These are phyloP conservation scores for Colletes latitarsis DNA, from an alignment of 1,140 invertebrate genomes.

Conservation along the genomic window DNA sequence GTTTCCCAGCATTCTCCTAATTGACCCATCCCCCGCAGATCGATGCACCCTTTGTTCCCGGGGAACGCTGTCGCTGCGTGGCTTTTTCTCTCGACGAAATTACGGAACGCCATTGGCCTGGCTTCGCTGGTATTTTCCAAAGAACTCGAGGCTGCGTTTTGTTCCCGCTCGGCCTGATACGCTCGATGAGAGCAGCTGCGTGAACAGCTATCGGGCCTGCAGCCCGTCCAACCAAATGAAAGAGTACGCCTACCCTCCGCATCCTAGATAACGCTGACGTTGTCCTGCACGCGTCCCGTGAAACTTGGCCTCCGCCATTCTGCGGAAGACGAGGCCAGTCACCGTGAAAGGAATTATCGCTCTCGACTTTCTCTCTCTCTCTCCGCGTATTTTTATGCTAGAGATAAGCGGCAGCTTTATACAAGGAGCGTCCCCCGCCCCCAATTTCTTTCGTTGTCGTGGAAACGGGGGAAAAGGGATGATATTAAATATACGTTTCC, in stretches of 20 bases:
- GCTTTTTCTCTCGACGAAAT: constrained; percentile 29
- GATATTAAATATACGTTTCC: neutral
- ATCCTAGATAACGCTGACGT: constrained; percentile 37
- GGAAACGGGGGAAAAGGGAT: neutral
- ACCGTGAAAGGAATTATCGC: constrained; percentile 37
- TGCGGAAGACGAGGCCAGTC: neutral
- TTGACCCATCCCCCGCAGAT: constrained; percentile 15
- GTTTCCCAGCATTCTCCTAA: constrained; percentile 15
- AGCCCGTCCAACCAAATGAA: constrained; percentile 33
- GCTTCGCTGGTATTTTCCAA: constrained; percentile 23
- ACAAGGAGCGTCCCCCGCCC: too few relatives aligned
- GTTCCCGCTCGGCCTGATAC: constrained; percentile 40
- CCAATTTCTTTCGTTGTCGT: too few relatives aligned
- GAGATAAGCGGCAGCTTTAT: neutral
- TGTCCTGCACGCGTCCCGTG: constrained; percentile 24
- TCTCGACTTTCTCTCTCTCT: neutral
- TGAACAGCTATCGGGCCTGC: constrained; percentile 32
- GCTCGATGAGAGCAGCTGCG: constrained; percentile 38
- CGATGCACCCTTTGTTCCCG: constrained; percentile 28
- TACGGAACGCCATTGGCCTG: constrained; percentile 25
- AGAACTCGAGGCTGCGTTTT: constrained; percentile 34
- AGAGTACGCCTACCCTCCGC: constrained; percentile 10
- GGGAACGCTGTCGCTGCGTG: neutral
- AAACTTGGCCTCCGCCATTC: neutral
- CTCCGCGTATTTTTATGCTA: neutral